Conservation (phyloP, 2,888 invertebrate species). For the Cyaniris semiargus region DNA sequence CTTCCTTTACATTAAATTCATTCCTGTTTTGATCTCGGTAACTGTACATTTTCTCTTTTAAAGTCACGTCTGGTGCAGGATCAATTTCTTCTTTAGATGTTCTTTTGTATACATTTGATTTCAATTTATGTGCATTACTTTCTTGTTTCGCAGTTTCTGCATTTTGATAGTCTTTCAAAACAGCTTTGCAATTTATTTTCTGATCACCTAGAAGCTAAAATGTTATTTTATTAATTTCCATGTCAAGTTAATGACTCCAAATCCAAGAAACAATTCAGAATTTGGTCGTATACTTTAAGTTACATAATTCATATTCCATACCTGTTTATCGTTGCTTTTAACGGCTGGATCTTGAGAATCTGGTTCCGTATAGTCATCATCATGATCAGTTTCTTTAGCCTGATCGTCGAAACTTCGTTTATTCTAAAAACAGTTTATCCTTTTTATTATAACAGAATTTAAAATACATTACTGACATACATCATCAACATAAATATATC, state of each 20-base stretch:
- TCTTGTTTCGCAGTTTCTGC: not conserved
- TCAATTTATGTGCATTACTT: not conserved
- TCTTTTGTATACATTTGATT: constrained; percentile 7
- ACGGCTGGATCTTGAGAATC: constrained; percentile 9
- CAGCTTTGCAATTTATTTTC: not conserved
- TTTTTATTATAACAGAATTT: not conserved
- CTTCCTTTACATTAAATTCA: constrained; percentile 44
- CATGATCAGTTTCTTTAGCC: not conserved
- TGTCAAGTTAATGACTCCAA: not conserved
- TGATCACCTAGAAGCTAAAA: not conserved
- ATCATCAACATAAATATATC: too few relatives aligned
- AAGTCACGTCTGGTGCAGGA: not conserved
- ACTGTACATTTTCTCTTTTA: not conserved
- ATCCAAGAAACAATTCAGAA: not conserved
- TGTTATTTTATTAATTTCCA: not conserved
- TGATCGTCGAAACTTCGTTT: constrained; percentile 15
- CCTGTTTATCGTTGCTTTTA: constrained; percentile 2
- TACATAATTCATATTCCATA: not conserved
- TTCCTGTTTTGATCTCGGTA: not conserved
- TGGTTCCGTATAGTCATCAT: constrained; percentile 21
- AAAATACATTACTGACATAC: too few relatives aligned
- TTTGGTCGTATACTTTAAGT: not conserved
- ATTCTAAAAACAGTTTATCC: not conserved
- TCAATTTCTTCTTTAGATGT: constrained; percentile 13
- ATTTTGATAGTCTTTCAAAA: not conserved